Evolutionary conservation across 2,888 invertebrate genomes (phyloP), one percentile per base, ranked within the genome.

Genomic region (Amiota communis): DNA sequence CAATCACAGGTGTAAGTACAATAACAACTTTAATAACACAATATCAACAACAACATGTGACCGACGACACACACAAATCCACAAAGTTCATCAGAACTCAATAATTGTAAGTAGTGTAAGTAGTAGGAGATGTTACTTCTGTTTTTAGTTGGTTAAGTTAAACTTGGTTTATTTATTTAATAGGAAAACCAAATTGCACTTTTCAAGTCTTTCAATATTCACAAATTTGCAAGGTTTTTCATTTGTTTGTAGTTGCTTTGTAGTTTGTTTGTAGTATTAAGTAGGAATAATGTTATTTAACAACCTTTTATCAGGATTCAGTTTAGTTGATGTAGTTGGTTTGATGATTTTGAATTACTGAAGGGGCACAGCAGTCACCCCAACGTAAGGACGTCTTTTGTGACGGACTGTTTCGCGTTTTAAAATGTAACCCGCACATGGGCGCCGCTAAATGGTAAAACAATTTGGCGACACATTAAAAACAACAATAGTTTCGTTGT

Each of bases 341-440:
- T 36, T 6, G 6, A 36, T 36, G 2, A 1, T 36, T 17, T 67
- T 49, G n/a, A 10, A 6, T 48, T 23, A 70, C 75, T 74, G 74
- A 90, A 91, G 96, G 96, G 91, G 95, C 95, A 92, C 97, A 97
- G 92, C 96, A 96, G 92, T 97, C 97, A 91, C 97, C 97, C 97
- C 97, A 97, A 92, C 97, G 95, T 89, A 97, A 94, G 91, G 96
- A 96, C 91, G 97, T 97, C 93, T 96, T 97, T 93, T 97, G 97
- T 92, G 96, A 97, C 93, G 97, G 97, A 93, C 96, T 96, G 92
- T 97, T 97, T 92, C 96, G 95, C 91, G 97, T 97, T 92, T 94
- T 96, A 94, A 96, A 96, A 92, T 94, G 95, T 94, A 96, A 93
- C 93, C 96, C 96, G 93, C 95, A 96, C 97, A 97, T 97, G 95